Base-by-base conservation (phyloP, 1,140 invertebrate genomes). In the Caenorhabditis tropicalis region DNA sequence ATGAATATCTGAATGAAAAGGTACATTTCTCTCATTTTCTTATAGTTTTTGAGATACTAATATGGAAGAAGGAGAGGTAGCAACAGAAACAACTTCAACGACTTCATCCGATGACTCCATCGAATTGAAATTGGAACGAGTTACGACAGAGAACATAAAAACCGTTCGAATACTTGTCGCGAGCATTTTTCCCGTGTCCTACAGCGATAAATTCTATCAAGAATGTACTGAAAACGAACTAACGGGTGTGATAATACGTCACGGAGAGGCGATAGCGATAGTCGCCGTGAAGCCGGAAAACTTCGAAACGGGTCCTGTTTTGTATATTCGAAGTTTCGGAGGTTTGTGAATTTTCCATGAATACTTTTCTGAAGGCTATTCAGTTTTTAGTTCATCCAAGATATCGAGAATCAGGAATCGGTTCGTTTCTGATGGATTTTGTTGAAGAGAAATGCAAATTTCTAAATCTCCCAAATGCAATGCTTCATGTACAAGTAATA, bases 141-240 rank as follows among this genome's bases (percentile, higher is more conserved):
- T 74, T n/a, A 74, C 65, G 2, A 3, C 36, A 24, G 65, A 74
- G 33, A 74, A 74, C 15, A 16, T 74, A 31, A 74, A 74, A 74
- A 27, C 33, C 2, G 65, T 74, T 39, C 65, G 65, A 74, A 74
- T n/a, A 0, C 65, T 74, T 3, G 65, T 74, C 36, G 7, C 65
- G 12, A 74, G 65, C n/a, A 74, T 74, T 24, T 74, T 74, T 43
- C 65, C 65, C 3, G 65, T 74, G 1, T 74, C 65, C 2, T 74
- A 74, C 65, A 74, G 36, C 21, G 65, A 74, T 15, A 74, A 74
- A 27, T 74, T 74, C n/a, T 74, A 74, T 74, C 65, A 74, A 24
- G 65, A 74, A 46, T 74, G 65, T 15, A 15, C 33, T 10, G 36
- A 74, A 9, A 74, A 74, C 21, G 65, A 74, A 10, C n/a, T 74